A percentile compares a stretch with the other conserved stretches of the same genome.
Evolutionary conservation across 2,113 vertebrate genomes (phyloP).

Genomic region (western clawed frog (Xenopus tropicalis)): DNA sequence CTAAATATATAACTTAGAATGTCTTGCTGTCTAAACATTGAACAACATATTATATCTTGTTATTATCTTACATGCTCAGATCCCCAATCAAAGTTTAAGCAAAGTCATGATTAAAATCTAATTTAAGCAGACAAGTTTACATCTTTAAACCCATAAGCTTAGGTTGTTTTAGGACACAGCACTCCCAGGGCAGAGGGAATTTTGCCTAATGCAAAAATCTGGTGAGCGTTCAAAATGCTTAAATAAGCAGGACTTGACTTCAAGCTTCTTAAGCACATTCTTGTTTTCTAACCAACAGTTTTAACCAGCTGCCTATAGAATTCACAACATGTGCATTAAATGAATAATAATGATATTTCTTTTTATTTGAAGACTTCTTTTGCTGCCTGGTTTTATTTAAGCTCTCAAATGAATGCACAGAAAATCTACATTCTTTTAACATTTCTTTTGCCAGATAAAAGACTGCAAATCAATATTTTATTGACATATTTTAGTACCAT

Average conservation of each 20-base stretch:
- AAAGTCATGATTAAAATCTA: no score
- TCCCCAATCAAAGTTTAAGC: no score
- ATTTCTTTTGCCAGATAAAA: slow-evolving; percentile 12
- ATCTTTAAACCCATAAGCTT: neutral
- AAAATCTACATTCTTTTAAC: slow-evolving; percentile 16
- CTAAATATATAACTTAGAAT: no score
- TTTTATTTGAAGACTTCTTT: neutral
- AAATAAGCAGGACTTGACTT: slow-evolving; percentile 4
- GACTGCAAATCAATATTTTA: slow-evolving; percentile 18
- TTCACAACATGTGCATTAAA: slow-evolving; percentile 2
- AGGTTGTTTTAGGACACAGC: neutral
- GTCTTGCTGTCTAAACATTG: no score
- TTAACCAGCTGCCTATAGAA: slow-evolving; percentile 1
- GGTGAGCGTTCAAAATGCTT: neutral
- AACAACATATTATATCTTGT: no score
- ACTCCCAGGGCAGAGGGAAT: neutral
- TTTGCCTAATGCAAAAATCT: slow-evolving; percentile 16
- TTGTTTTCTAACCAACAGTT: neutral
- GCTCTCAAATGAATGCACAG: slow-evolving; percentile 28
- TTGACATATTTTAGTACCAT: slow-evolving; percentile 10
- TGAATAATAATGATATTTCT: slow-evolving; percentile 5
- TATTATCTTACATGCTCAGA: no score
- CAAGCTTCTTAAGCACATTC: neutral
- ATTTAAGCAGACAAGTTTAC: no score
- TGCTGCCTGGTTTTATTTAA: slow-evolving; percentile 16